Evolutionary conservation across 2,888 invertebrate genomes (phyloP), one percentile per base, ranked within the genome.

Genomic region (Dicyrtomina minuta): DNA sequence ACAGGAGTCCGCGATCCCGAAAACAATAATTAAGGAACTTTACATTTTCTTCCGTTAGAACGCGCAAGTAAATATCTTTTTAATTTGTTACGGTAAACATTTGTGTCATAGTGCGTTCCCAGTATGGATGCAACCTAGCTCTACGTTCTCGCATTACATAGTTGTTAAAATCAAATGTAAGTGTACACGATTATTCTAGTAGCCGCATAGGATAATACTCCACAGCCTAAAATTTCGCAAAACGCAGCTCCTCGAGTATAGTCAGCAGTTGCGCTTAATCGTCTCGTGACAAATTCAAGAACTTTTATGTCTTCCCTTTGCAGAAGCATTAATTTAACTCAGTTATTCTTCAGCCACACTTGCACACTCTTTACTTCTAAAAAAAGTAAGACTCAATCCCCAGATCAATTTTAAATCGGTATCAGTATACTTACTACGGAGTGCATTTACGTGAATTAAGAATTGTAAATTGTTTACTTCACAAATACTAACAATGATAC

Each of bases 11-110:
- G 43, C 41, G 53, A 55, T 51, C 17, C 55, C 13, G 56, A 56
- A 15, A 46, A 60, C 53, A 68, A 68, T 46, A 62, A 59, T 49
- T 58, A 44, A 53, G 53, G 6, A 58, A 27, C n/a, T n/a, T 39
- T 39, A 10, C 15, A n/a, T 44, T 20, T 27, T 58, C 27, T 55
- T 55, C 55, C 10, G n/a, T 55, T 58, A 33, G 33, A 39, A 58
- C 58, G 56, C 56, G 58, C 26, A 56, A 26, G 43, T 58, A 58
- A 58, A 51, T 51, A 51, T 51, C 51, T 51, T 51, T 51, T 51
- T 51, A 51, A 22, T 51, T 51, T 22, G 51, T 22, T 58, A 17
- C 33, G 39, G 27, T 17, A 58, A 33, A 39, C 15, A 39, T 51
- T 51, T 20, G 51, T 51, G 58, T 58, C 58, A 39, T 17, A 27